These are phyloP conservation scores for Indicator indicator DNA, from an alignment of 2,113 vertebrate genomes.

Conservation along the genomic window DNA sequence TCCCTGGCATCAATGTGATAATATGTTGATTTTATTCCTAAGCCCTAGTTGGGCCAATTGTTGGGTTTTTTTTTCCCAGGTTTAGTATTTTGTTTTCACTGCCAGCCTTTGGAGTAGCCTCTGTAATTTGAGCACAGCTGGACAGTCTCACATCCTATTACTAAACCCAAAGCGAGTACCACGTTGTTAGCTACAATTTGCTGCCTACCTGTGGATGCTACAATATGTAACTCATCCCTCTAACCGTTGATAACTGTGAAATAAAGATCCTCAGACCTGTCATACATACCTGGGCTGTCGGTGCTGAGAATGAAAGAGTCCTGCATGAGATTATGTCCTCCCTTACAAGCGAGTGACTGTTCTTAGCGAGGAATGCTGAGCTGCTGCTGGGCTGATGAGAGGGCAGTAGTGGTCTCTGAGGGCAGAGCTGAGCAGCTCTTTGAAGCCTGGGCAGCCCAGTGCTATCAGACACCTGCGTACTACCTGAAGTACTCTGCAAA, in stretches of 20 bases:
- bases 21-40: not conserved
- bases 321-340: not conserved
- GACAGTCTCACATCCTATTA: not conserved
- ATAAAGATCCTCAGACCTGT: slow-evolving; percentile 43
- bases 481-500: not conserved
- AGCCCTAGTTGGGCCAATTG: not conserved
- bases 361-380: not conserved
- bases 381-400: not conserved
- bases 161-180: slow-evolving; percentile 9
- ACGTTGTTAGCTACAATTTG: not conserved
- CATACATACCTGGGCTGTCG: not conserved
- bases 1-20: slow-evolving; percentile 6
- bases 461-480: not conserved
- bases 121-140: not conserved
- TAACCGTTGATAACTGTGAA: slow-evolving; percentile 5
- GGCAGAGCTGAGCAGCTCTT: not conserved
- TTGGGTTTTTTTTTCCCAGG: not conserved
- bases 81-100: slow-evolving; percentile 15
- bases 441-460: not conserved
- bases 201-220: slow-evolving; percentile 9
- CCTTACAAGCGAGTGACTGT: not conserved
- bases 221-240: not conserved
- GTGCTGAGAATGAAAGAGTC: not conserved
- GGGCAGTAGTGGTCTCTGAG: not conserved
- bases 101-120: not conserved